phyloP scores from a whole-genome alignment of 1,140 invertebrate genomes.

The Antheraea mylitta region DNA sequence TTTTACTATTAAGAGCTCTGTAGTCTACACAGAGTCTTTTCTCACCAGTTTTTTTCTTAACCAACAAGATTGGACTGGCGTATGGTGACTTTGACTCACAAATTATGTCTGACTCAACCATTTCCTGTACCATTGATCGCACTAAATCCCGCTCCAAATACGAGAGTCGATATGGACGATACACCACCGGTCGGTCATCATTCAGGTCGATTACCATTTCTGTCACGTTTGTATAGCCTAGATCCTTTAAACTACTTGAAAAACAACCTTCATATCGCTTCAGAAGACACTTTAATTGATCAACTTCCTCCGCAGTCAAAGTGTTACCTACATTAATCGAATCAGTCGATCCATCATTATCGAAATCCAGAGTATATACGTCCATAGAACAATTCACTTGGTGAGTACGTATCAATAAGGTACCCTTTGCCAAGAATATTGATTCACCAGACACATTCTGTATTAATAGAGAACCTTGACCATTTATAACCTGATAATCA shows the following conservation, averaged over 20 bases:
- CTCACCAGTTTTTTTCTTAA: constrained; percentile 43
- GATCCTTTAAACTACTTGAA: constrained; percentile 23
- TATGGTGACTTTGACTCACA: constrained; percentile 35
- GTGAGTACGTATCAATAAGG: no score
- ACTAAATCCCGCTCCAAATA: constrained; percentile 23
- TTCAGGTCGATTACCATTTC: constrained; percentile 36
- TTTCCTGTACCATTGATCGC: constrained; percentile 29
- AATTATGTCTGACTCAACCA: constrained; percentile 27
- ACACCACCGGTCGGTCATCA: constrained; percentile 24
- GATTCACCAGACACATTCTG: no score
- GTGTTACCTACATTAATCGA: neutral
- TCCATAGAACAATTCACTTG: no score
- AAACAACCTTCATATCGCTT: constrained; percentile 29
- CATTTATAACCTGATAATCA: no score
- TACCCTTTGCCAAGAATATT: no score
- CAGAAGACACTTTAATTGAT: constrained; percentile 20
- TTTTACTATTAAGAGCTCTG: constrained; percentile 38
- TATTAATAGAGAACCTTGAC: no score
- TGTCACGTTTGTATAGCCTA: constrained; percentile 25
- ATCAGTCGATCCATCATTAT: no score
- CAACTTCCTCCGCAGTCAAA: constrained; percentile 12
- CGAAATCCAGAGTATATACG: no score
- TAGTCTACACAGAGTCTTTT: constrained; percentile 44
- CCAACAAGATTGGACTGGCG: constrained; percentile 39
- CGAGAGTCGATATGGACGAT: constrained; percentile 25